Conservation (phyloP, 2,113 vertebrate genomes). For the Serilophus lunatus region DNA sequence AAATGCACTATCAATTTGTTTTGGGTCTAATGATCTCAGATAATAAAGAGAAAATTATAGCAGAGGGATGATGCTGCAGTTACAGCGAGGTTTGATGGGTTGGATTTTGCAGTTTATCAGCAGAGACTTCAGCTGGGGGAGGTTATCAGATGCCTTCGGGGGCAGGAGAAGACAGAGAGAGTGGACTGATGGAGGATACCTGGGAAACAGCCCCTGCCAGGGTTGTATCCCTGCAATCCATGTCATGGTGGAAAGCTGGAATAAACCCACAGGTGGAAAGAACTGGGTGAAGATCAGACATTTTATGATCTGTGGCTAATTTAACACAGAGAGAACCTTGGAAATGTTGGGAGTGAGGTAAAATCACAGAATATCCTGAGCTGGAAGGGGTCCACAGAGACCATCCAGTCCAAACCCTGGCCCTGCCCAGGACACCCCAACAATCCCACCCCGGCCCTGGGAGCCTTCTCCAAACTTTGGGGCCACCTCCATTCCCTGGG, state of each 20-base stretch:
- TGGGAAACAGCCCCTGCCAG: neutral
- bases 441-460: neutral
- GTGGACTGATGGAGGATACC: neutral
- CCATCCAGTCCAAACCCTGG: fast-evolving
- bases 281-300: no score
- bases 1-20: neutral
- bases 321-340: fast-evolving
- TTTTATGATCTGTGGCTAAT: fast-evolving
- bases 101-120: neutral
- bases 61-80: neutral
- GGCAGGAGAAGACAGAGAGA: neutral
- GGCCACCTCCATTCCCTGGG: neutral
- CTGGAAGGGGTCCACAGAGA: neutral
- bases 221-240: neutral
- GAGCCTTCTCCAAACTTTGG: no score
- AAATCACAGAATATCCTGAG: neutral
- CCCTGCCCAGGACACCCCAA: neutral
- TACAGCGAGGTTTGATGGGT: neutral
- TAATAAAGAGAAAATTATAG: neutral
- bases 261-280: fast-evolving
- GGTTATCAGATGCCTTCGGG: neutral
- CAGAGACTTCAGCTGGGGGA: neutral
- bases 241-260: neutral
- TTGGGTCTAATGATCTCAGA: neutral
- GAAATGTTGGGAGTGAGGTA: fast-evolving